Conservation (phyloP, 2,797 vertebrate genomes). For the Galago senegalensis region DNA sequence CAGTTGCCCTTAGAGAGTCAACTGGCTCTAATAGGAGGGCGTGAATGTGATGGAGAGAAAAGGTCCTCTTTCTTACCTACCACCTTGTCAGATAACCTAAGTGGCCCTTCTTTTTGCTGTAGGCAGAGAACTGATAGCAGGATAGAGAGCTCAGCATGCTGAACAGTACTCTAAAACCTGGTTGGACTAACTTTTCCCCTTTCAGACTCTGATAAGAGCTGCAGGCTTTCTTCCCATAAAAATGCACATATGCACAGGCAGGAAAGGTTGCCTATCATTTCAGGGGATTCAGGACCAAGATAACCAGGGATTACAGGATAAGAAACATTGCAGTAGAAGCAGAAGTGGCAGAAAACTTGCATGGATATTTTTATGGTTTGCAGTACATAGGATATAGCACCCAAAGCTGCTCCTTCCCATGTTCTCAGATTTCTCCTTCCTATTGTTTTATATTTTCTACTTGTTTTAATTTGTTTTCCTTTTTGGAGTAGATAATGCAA, state of each 20-base stretch:
- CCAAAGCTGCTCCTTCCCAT: background rate
- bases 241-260: no score
- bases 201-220: background rate
- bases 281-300: background rate
- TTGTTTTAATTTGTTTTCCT: constrained; percentile 11
- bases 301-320: background rate
- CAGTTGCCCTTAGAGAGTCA: background rate
- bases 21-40: background rate
- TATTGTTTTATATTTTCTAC: constrained; percentile 28
- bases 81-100: background rate
- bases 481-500: background rate
- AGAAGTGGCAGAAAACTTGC: background rate
- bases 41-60: background rate
- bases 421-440: background rate
- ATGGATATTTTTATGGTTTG: background rate
- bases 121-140: background rate
- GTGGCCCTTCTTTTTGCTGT: background rate
- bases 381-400: background rate
- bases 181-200: background rate
- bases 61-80: background rate
- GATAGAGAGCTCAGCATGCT: background rate
- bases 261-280: background rate
- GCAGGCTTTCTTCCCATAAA: background rate
- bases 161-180: background rate
- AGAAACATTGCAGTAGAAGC: background rate